These are phyloP conservation scores for Ceratothoa steindachneri DNA, from an alignment of 2,888 invertebrate genomes.

Conservation along the genomic window DNA sequence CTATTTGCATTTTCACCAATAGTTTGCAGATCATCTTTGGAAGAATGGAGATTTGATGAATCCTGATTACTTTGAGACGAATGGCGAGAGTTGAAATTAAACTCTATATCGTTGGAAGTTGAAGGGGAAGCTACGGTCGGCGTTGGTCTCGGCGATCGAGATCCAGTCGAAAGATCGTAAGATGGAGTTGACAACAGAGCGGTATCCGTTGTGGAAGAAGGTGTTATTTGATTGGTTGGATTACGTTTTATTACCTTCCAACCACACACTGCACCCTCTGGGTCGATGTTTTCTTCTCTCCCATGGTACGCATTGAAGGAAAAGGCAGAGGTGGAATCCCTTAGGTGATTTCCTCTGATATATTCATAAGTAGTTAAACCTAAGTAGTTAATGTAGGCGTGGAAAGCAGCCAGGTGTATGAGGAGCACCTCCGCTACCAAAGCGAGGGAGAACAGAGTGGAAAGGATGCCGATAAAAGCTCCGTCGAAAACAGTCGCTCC, in stretches of 20 bases:
- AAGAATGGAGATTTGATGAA: background rate
- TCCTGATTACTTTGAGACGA: background rate
- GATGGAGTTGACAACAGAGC: slow-evolving; percentile 34
- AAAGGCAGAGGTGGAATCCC: slow-evolving; percentile 31
- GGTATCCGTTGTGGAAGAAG: slow-evolving; percentile 38
- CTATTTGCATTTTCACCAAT: background rate
- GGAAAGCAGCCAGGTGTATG: slow-evolving; percentile 79
- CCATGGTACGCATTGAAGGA: slow-evolving; percentile 36
- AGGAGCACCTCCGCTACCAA: slow-evolving; percentile 71
- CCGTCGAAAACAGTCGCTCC: slow-evolving; percentile 57
- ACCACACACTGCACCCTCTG: slow-evolving; percentile 40
- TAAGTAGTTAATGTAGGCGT: slow-evolving; percentile 76
- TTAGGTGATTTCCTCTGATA: slow-evolving; percentile 57
- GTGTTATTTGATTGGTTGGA: slow-evolving; percentile 34
- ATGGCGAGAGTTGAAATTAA: slow-evolving; percentile 21
- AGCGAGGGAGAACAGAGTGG: slow-evolving; percentile 58
- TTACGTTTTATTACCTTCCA: slow-evolving; percentile 27
- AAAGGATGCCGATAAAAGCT: slow-evolving; percentile 52
- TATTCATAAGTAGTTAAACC: slow-evolving; percentile 88
- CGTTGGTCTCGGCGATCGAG: slow-evolving; percentile 28
- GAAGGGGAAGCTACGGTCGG: slow-evolving; percentile 25
- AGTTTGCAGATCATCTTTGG: background rate
- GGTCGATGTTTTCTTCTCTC: slow-evolving; percentile 21
- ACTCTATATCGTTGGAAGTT: slow-evolving; percentile 25
- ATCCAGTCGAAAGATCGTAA: slow-evolving; percentile 26